A percentile compares a stretch with the other conserved stretches of the same genome.
Evolutionary conservation across 2,113 vertebrate genomes (phyloP).

Genomic region (Willisornis vidua): DNA sequence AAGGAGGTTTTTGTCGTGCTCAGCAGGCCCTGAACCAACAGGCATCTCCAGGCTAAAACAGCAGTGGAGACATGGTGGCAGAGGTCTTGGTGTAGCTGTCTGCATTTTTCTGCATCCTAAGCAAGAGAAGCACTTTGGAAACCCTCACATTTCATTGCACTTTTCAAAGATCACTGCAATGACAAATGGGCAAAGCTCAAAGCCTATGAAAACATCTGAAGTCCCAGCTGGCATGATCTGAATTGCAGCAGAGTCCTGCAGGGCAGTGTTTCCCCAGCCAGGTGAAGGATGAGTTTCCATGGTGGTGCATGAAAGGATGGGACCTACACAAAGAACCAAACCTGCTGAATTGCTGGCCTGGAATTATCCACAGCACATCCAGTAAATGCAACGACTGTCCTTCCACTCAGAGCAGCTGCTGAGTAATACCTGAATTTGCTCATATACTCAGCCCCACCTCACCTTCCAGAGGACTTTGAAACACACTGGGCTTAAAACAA

Average conservation of each 20-base stretch:
- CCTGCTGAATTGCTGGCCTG: neutral
- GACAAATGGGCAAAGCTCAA: neutral
- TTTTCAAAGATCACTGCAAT: no score
- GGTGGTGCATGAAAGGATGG: neutral
- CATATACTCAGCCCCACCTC: neutral
- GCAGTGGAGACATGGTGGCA: no score
- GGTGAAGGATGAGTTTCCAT: neutral
- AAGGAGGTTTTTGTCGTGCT: neutral
- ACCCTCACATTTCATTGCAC: neutral
- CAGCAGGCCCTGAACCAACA: neutral
- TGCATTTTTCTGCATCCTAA: neutral
- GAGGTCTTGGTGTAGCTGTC: accelerated
- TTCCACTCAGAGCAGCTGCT: neutral
- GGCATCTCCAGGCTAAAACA: neutral
- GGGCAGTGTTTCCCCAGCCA: neutral
- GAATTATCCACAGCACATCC: neutral
- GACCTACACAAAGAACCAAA: neutral
- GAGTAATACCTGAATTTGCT: neutral
- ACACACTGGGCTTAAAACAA: neutral
- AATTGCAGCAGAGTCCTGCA: neutral
- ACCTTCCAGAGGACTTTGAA: neutral
- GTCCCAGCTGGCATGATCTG: neutral
- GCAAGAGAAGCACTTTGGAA: neutral
- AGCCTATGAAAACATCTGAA: neutral
- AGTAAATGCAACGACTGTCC: neutral